Evolutionary conservation across 1,140 invertebrate genomes (phyloP), one percentile per base, ranked within the genome.

Genomic region (Aethina tumida): DNA sequence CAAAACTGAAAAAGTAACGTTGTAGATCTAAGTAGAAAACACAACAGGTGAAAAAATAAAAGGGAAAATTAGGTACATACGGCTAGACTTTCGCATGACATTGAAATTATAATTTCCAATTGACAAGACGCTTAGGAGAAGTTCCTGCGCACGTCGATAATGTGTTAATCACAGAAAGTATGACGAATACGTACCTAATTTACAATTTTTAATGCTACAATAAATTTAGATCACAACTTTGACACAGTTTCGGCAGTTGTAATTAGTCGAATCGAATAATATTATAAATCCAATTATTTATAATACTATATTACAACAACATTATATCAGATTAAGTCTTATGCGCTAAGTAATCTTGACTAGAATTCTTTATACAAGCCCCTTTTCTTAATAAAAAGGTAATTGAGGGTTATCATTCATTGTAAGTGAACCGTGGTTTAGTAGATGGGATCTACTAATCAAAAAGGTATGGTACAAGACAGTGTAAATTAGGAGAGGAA

Each of bases 191-290:
- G n/a, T n/a, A n/a, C n/a, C n/a, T n/a, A n/a, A n/a, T n/a, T n/a
- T n/a, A n/a, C n/a, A n/a, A n/a, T n/a, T n/a, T n/a, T n/a, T n/a
- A n/a, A n/a, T n/a, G n/a, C n/a, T n/a, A n/a, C n/a, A n/a, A n/a
- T n/a, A n/a, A n/a, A n/a, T n/a, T 34, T 43, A 36, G 41, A 48
- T 48, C 49, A 51, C 49, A 48, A 51, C 43, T 49, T 51, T 49
- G 49, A 51, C 49, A 33, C 7, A 6, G 7, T 6, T 18, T 17
- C 10, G n/a, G 5, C 31, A 33, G 12, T 16, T 17, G 4, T 3
- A 5, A 14, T 18, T 5, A 39, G n/a, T n/a, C n/a, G n/a, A n/a
- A n/a, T n/a, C n/a, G n/a, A n/a, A n/a, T n/a, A n/a, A n/a, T n/a
- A n/a, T n/a, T 41, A 35, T 17, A 20, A 18, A 28, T 29, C 25